phyloP scores from a whole-genome alignment of 2,888 invertebrate genomes.

The Aphodius granarius region DNA sequence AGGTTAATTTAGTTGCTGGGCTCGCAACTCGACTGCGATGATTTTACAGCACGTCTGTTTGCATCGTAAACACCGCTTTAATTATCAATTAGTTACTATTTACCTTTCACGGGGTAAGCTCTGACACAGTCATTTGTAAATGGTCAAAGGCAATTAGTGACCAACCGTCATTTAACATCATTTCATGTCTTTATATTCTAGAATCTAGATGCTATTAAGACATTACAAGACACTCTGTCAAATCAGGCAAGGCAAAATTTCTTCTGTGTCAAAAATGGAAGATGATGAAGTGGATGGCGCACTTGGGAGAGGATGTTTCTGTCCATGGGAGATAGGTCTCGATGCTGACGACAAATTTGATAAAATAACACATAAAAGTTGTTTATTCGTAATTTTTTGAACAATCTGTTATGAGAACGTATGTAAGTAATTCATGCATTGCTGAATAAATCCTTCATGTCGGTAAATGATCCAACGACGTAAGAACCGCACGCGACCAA shows the following conservation, averaged over 20 bases:
- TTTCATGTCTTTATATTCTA: neutral
- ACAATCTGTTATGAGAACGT: no score
- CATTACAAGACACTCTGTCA: no score
- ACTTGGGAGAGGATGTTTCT: no score
- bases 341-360: no score
- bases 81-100: constrained; percentile 14
- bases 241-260: no score
- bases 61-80: constrained; percentile 12
- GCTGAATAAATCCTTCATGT: neutral
- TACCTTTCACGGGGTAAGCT: constrained; percentile 8
- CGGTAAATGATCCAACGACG: neutral
- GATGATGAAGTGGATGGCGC: no score
- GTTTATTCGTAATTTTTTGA: neutral
- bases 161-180: neutral
- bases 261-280: no score
- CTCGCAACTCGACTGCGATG: neutral
- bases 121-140: constrained; percentile 10
- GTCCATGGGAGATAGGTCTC: no score
- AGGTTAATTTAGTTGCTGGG: constrained; percentile 6
- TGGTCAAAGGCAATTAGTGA: constrained; percentile 11
- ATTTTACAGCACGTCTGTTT: constrained; percentile 10
- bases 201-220: no score
- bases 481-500: neutral
- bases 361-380: no score
- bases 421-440: neutral